Conservation (phyloP, 2,113 vertebrate species). For the Mirza zaza region DNA sequence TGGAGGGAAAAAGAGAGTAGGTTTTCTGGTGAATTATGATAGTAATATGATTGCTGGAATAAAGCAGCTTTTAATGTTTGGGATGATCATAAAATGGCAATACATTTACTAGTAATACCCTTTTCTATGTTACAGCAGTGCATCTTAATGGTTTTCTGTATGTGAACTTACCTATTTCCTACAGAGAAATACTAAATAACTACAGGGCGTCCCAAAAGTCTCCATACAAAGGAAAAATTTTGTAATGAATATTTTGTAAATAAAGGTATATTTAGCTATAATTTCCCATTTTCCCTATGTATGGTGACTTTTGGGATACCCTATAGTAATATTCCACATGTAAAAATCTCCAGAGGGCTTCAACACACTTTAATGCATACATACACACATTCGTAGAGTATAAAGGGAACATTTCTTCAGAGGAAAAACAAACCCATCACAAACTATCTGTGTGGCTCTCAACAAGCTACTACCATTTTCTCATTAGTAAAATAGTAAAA, state of each 20-base stretch:
- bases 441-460: neutral
- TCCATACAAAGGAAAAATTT: too few species aligned
- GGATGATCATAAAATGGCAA: slow-evolving; percentile 49
- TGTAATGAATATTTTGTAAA: too few species aligned
- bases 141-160: slow-evolving; percentile 36
- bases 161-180: neutral
- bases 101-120: neutral
- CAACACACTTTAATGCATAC: neutral
- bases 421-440: neutral
- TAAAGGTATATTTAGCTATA: too few species aligned
- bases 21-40: slow-evolving; percentile 9
- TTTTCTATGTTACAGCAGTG: slow-evolving; percentile 58
- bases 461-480: neutral
- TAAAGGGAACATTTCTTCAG: neutral
- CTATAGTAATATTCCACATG: neutral
- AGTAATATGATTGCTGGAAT: neutral
- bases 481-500: neutral
- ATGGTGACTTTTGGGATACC: too few species aligned
- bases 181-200: slow-evolving; percentile 52
- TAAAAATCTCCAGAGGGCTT: slow-evolving; percentile 34
- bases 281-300: too few species aligned
- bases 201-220: neutral
- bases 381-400: neutral
- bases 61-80: slow-evolving; percentile 12
- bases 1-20: neutral